These are phyloP conservation scores for Uria aalge DNA, from an alignment of 2,113 vertebrate species.

Conservation along the genomic window DNA sequence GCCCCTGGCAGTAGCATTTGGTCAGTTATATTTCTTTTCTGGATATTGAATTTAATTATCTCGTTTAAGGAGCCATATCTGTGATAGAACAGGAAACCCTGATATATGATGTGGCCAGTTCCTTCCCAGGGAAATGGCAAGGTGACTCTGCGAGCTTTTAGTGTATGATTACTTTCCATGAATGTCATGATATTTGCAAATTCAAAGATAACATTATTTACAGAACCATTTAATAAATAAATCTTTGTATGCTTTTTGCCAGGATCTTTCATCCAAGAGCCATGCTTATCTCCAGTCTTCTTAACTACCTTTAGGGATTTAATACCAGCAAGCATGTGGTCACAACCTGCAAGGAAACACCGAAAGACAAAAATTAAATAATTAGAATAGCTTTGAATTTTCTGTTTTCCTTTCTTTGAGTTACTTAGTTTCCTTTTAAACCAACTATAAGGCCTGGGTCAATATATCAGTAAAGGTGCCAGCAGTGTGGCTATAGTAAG, in stretches of 20 bases:
- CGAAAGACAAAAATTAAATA: background rate
- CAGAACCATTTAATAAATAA: conserved; percentile 85
- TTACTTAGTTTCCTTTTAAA: background rate
- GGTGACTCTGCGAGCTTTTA: conserved; percentile 63
- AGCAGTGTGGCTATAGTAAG: background rate
- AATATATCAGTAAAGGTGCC: background rate
- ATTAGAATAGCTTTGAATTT: background rate
- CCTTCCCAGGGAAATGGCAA: conserved; percentile 88
- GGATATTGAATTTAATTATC: conserved; percentile 87
- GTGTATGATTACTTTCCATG: conserved; percentile 66
- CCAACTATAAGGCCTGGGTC: background rate
- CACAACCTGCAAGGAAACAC: conserved; percentile 81
- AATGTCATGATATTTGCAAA: conserved; percentile 83
- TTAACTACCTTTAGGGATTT: conserved; percentile 92
- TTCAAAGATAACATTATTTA: conserved; percentile 80
- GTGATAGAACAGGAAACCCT: conserved; percentile 89
- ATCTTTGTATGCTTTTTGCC: conserved; percentile 80
- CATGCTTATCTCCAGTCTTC: conserved; percentile 75
- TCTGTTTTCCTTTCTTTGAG: background rate
- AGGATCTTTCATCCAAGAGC: conserved; percentile 92
- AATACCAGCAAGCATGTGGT: conserved; percentile 75
- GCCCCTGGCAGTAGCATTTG: conserved; percentile 83
- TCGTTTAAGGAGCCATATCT: conserved; percentile 83
- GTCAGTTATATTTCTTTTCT: conserved; percentile 76
- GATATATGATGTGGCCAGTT: conserved; percentile 83